A percentile compares a stretch with the other conserved stretches of the same genome.
These are phyloP conservation scores for Falcaria lacertinaria DNA, from an alignment of 2,888 invertebrate species.

Conservation along the genomic window DNA sequence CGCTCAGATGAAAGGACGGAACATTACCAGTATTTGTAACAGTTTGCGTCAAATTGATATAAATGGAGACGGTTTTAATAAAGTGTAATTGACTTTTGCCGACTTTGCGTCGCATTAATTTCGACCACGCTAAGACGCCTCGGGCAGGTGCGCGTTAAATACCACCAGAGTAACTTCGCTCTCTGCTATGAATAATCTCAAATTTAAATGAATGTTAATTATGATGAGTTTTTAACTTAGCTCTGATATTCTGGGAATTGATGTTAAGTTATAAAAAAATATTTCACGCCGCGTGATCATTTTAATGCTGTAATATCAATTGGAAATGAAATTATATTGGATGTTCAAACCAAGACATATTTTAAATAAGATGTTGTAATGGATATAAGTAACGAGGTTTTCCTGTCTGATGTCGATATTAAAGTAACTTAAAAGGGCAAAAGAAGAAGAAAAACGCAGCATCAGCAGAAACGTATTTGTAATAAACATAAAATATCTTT, in stretches of 20 bases:
- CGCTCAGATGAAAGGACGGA: slow-evolving; percentile 72
- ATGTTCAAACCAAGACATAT: not conserved
- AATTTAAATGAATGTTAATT: slow-evolving; percentile 75
- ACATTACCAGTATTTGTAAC: slow-evolving; percentile 80
- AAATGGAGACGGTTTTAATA: slow-evolving; percentile 80
- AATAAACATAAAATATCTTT: no score
- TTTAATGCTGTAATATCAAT: not conserved
- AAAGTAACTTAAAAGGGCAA: no score
- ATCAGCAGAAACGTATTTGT: no score
- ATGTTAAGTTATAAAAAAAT: slow-evolving; percentile 30
- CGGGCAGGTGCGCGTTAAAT: slow-evolving; percentile 75
- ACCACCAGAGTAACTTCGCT: slow-evolving; percentile 64
- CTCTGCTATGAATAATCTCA: slow-evolving; percentile 70
- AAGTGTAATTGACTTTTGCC: slow-evolving; percentile 80
- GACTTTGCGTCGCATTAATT: slow-evolving; percentile 78
- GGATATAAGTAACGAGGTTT: no score
- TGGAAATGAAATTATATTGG: not conserved
- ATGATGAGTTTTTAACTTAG: slow-evolving; percentile 65
- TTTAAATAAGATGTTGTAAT: no score
- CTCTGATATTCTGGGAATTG: slow-evolving; percentile 43
- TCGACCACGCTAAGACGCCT: slow-evolving; percentile 75
- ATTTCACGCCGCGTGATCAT: slow-evolving; percentile 3
- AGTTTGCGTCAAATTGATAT: slow-evolving; percentile 80
- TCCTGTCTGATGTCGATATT: no score
- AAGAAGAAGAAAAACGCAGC: no score